Conservation (phyloP, 2,888 invertebrate genomes). For the Rhingia rostrata region DNA sequence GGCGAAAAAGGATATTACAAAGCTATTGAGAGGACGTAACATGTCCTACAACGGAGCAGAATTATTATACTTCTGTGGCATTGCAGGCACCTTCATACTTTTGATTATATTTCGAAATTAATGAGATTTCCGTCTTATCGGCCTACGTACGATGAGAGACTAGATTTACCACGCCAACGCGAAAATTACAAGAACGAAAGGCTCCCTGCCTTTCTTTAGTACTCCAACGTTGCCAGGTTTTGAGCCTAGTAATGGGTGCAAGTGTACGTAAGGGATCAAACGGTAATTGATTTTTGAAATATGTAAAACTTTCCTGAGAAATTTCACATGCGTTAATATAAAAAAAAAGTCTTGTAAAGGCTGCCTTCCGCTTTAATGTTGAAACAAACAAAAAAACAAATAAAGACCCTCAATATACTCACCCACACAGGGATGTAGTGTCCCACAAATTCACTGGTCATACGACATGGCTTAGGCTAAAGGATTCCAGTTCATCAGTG, state of each 20-base stretch:
- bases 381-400: not conserved
- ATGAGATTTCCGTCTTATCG: constrained; percentile 49
- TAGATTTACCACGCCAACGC: constrained; percentile 36
- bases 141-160: not conserved
- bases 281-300: constrained; percentile 52
- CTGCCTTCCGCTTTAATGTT: not conserved
- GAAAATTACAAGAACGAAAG: constrained; percentile 35
- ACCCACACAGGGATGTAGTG: not conserved
- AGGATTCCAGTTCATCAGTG: constrained; percentile 72
- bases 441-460: constrained; percentile 69
- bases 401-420: not conserved
- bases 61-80: not conserved
- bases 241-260: constrained; percentile 2
- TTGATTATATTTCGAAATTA: constrained; percentile 48
- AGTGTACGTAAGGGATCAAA: constrained; percentile 38
- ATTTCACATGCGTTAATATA: constrained; percentile 8
- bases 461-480: constrained; percentile 42
- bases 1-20: constrained; percentile 36
- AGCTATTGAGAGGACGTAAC: constrained; percentile 15
- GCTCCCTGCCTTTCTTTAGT: too few relatives aligned
- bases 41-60: constrained; percentile 1
- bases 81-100: not conserved
- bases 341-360: too few relatives aligned
- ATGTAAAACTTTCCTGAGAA: constrained; percentile 3
- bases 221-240: constrained; percentile 5